Evolutionary conservation across 2,113 vertebrate genomes (phyloP).

Genomic region (Martes martes): DNA sequence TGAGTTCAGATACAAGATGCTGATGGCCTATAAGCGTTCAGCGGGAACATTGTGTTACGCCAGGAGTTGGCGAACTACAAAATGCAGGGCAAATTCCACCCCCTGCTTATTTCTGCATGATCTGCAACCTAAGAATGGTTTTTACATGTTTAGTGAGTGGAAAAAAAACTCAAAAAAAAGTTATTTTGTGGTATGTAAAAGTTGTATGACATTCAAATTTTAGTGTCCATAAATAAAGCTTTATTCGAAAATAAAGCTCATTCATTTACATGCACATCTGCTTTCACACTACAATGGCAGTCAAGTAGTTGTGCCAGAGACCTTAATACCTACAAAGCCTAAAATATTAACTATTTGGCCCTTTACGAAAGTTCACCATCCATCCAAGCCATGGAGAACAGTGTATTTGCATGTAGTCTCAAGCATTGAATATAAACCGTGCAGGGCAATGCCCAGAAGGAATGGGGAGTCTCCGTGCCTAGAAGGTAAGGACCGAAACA

Average conservation of each 20-base stretch:
- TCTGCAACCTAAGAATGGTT: not conserved
- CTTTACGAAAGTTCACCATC: not conserved
- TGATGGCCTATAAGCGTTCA: too few species aligned
- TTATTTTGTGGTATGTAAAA: not conserved
- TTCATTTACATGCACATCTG: not conserved
- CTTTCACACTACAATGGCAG: not conserved
- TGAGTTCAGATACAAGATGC: not conserved
- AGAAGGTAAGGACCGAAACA: not conserved
- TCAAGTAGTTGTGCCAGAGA: not conserved
- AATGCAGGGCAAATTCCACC: not conserved
- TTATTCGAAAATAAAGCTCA: not conserved
- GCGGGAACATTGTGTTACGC: not conserved
- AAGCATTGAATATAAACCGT: not conserved
- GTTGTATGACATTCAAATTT: not conserved
- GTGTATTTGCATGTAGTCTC: not conserved
- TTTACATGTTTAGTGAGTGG: not conserved
- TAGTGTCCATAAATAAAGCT: not conserved
- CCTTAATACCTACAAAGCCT: not conserved
- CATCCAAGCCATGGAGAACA: not conserved
- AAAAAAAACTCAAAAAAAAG: not conserved
- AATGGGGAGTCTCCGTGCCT: not conserved
- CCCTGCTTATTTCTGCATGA: not conserved
- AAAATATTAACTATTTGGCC: not conserved
- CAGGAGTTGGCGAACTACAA: not conserved
- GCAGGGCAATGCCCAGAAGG: not conserved